Conservation (phyloP, 2,888 invertebrate species). For the Eilema sororculum region DNA sequence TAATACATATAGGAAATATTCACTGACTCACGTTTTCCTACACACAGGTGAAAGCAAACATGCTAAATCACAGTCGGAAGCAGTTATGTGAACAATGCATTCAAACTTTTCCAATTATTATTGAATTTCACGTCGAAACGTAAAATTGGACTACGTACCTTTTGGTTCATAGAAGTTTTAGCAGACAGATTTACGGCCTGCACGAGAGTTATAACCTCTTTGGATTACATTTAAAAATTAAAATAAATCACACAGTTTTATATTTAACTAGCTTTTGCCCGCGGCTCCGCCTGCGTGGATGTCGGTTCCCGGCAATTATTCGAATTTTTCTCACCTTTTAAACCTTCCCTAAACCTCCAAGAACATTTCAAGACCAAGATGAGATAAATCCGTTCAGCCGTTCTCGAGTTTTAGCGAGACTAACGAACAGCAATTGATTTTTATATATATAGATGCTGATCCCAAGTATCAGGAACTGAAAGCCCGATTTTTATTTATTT, state of each 20-base stretch:
- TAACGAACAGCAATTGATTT: too few species aligned
- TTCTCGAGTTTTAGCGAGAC: too few species aligned
- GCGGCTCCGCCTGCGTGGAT: too few species aligned
- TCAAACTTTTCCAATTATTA: conserved; percentile 4
- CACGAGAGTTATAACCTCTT: not conserved
- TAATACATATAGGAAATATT: not conserved
- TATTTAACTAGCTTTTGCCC: too few species aligned
- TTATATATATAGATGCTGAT: too few species aligned
- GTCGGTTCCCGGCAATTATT: too few species aligned
- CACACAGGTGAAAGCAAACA: not conserved
- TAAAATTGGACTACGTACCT: conserved; percentile 1
- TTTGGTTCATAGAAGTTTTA: not conserved
- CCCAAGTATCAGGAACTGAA: too few species aligned
- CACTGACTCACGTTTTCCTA: not conserved
- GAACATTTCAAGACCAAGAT: too few species aligned
- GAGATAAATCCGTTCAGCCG: too few species aligned
- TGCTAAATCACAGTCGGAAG: conserved; percentile 1
- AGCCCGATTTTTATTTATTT: too few species aligned
- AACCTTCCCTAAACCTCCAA: too few species aligned
- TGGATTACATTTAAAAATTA: not conserved
- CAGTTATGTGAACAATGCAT: conserved; percentile 1
- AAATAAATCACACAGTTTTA: not conserved
- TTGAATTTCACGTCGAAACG: not conserved
- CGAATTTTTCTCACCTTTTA: too few species aligned
- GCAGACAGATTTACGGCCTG: not conserved